These are phyloP conservation scores for Channa argus DNA, from an alignment of 2,113 vertebrate species.

Conservation along the genomic window DNA sequence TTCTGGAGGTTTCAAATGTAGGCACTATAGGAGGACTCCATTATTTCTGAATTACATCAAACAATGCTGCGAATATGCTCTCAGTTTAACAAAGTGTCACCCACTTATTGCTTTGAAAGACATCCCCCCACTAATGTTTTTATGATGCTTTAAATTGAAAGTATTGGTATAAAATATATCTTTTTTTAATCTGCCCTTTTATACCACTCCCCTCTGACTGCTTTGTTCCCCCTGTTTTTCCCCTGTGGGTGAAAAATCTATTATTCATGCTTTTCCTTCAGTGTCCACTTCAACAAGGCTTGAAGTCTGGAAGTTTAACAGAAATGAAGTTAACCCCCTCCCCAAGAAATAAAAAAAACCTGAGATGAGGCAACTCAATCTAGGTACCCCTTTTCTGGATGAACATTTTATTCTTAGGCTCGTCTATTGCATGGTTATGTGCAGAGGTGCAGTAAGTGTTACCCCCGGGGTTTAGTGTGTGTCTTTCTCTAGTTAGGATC, in stretches of 20 bases:
- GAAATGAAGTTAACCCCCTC: constrained; percentile 39
- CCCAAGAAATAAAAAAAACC: constrained; percentile 4
- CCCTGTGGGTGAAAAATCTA: constrained; percentile 60
- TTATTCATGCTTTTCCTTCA: constrained; percentile 64
- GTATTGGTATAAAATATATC: constrained; percentile 46
- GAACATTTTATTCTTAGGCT: constrained; percentile 24
- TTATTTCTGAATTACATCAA: constrained; percentile 43
- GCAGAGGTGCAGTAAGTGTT: constrained; percentile 32
- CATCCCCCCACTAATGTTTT: constrained; percentile 21
- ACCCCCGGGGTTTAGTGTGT: background rate
- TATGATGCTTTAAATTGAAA: constrained; percentile 44
- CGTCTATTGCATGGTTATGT: constrained; percentile 19
- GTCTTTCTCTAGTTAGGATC: constrained; percentile 13
- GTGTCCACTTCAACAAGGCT: constrained; percentile 55
- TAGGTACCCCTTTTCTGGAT: constrained; percentile 23
- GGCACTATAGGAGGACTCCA: constrained; percentile 22
- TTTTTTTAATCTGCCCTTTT: constrained; percentile 45
- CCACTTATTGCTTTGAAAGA: constrained; percentile 26
- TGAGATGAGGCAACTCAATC: constrained; percentile 48
- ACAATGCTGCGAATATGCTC: constrained; percentile 18
- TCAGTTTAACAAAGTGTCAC: constrained; percentile 24
- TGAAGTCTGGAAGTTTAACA: constrained; percentile 64
- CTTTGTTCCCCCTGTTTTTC: constrained; percentile 20
- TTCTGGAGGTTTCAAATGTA: constrained; percentile 37
- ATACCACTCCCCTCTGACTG: constrained; percentile 36